Conservation (phyloP, 2,888 invertebrate genomes). For the Sminthurides aquaticus region DNA sequence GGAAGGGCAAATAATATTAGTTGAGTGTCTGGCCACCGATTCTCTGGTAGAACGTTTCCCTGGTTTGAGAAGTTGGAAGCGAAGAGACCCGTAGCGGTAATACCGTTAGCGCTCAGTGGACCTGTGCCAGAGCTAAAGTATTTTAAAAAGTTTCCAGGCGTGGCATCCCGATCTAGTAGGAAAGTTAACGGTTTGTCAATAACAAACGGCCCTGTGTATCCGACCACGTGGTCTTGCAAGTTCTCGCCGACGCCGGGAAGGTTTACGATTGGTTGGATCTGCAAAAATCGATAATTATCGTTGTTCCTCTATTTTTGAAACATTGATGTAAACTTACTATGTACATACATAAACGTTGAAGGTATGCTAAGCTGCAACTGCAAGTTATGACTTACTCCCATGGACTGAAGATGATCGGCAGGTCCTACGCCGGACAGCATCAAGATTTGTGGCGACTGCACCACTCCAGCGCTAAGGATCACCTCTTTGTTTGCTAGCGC, state of each 20-base stretch:
- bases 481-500: slow-evolving; percentile 37
- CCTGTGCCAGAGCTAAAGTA: slow-evolving; percentile 34
- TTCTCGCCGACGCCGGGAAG: slow-evolving; percentile 35
- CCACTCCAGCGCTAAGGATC: slow-evolving; percentile 34
- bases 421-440: slow-evolving; percentile 38
- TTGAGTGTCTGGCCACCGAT: slow-evolving; percentile 24
- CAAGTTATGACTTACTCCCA: slow-evolving; percentile 32
- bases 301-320: no score
- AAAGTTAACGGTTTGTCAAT: slow-evolving; percentile 31
- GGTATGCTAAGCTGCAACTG: no score
- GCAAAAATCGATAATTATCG: slow-evolving; percentile 11
- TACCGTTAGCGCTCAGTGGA: slow-evolving; percentile 28
- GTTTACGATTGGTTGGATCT: slow-evolving; percentile 27
- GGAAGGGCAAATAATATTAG: slow-evolving; percentile 30
- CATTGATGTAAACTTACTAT: no score
- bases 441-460: slow-evolving; percentile 34
- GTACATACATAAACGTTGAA: no score
- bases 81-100: slow-evolving; percentile 30
- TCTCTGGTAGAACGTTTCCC: background rate
- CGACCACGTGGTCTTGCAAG: slow-evolving; percentile 31
- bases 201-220: slow-evolving; percentile 34
- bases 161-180: slow-evolving; percentile 32
- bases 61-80: slow-evolving; percentile 24
- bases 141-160: slow-evolving; percentile 24
- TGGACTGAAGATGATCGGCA: slow-evolving; percentile 23